Evolutionary conservation across 2,797 vertebrate genomes (phyloP), one percentile per base, ranked within the genome.

Genomic region (Cetoscarus ocellatus): DNA sequence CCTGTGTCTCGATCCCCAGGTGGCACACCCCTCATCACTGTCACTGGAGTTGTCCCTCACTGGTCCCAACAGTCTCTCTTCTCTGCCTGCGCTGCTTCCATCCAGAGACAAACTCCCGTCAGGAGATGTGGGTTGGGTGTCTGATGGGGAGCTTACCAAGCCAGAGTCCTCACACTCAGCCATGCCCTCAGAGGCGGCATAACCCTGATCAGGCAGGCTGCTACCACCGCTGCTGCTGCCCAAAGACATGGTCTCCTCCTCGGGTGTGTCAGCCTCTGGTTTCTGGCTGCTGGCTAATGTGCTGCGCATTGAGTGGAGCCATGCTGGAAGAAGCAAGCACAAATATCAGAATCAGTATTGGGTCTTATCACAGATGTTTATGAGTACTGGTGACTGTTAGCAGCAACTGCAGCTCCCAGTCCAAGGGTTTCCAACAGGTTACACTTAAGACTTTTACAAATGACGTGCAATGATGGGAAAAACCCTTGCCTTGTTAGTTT

Each of bases 81-180:
- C 50, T 40, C 42, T 45, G 3, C 39, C 70, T 69, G 66, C 13
- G 0, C 34, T 56, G 14, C 60, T 52, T 59, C 79, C 83, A 55
- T 91, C 84, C 49, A 89, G 80, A 57, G 88, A 91, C 61, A 93
- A 13, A 38, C 90, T 93, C 73, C 92, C 94, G 0, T 94, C 93
- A 3, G 95, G 95, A 1, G 95, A 96, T 61, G 95, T 94, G 85
- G 96, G 91, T 6, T 95, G 96, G 0, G 94, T 88, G 76, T 97
- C 95, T 8, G 94, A 96, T 0, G 95, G 96, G 35, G 95, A 97
- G 85, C 94, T 96, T 81, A 96, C 79, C 44, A 95, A 86, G 10
- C 95, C 92, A 0, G 90, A 89, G 76, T 95, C 94, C 54, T 95
- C 94, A 0, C 80, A 90, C 62, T 95, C 94, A 8, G 72, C 89